phyloP scores from a whole-genome alignment of 2,113 vertebrate genomes.

The Bagarius yarrelli region DNA sequence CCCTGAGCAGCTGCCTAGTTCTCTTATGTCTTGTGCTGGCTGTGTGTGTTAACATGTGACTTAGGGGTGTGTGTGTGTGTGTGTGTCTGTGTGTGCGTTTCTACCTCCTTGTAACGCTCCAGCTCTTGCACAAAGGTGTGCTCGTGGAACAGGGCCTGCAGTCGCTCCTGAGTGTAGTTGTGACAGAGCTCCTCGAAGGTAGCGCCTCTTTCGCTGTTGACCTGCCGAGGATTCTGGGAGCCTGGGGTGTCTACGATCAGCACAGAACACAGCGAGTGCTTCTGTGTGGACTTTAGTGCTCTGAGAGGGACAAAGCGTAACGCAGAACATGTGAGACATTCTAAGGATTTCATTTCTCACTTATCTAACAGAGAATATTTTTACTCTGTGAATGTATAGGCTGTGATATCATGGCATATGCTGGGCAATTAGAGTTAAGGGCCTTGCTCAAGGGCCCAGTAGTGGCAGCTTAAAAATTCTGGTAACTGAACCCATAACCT shows the following conservation, averaged over 20 bases:
- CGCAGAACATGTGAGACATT: not conserved
- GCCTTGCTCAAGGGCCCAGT: too few relatives aligned
- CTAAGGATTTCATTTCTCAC: too few relatives aligned
- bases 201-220: conserved; percentile 75
- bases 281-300: conserved; percentile 89
- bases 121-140: conserved; percentile 88
- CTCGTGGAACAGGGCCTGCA: conserved; percentile 92
- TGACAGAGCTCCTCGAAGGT: conserved; percentile 96
- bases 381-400: too few relatives aligned
- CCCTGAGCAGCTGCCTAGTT: too few relatives aligned
- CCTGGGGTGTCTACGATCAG: conserved; percentile 94
- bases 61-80: not conserved
- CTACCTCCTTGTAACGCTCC: conserved; percentile 94
- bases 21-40: too few relatives aligned
- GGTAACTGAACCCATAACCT: too few relatives aligned
- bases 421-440: too few relatives aligned
- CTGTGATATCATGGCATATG: too few relatives aligned
- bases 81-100: conserved; percentile 29
- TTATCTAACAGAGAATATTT: too few relatives aligned
- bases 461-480: too few relatives aligned
- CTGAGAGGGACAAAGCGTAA: conserved; percentile 61
- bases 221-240: conserved; percentile 88
- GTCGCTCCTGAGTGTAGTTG: conserved; percentile 93
- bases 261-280: conserved; percentile 87
- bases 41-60: too few relatives aligned